Percentiles rank a stretch among this genome's conserved stretches.
Evolutionary conservation across 2,888 invertebrate genomes (phyloP).

Genomic region (Calameuta pallipes): DNA sequence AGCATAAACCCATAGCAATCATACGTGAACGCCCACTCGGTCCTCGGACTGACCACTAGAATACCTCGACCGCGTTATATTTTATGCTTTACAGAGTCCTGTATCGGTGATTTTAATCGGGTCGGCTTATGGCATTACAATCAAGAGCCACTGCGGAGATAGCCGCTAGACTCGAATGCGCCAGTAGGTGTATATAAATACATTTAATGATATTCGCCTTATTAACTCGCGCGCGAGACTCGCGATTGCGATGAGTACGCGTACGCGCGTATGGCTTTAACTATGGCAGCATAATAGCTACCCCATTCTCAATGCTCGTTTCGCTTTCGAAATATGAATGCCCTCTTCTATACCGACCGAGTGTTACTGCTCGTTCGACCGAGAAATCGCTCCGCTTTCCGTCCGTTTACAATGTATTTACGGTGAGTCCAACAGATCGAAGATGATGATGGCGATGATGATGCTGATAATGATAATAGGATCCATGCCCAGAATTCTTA

Average conservation of each 20-base stretch:
- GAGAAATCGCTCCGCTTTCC: slow-evolving; percentile 21
- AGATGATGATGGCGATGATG: not conserved
- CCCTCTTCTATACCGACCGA: slow-evolving; percentile 19
- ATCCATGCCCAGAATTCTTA: not conserved
- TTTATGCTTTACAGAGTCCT: slow-evolving; percentile 2
- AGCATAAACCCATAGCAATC: slow-evolving; percentile 29
- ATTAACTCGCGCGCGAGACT: slow-evolving; percentile 24
- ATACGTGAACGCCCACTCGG: slow-evolving; percentile 33
- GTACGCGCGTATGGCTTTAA: not conserved
- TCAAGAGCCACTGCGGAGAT: slow-evolving; percentile 20
- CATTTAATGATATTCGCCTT: slow-evolving; percentile 30
- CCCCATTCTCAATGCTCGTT: not conserved
- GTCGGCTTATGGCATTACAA: slow-evolving; percentile 28
- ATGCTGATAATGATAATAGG: not conserved
- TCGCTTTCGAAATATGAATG: not conserved
- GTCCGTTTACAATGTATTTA: not conserved
- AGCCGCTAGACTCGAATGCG: not conserved
- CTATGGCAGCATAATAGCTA: not conserved
- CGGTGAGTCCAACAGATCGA: not conserved
- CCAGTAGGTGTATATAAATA: slow-evolving; percentile 28
- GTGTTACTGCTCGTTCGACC: slow-evolving; percentile 32
- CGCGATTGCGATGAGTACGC: not conserved
- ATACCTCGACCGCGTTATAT: slow-evolving; percentile 9
- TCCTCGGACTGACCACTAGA: slow-evolving; percentile 21
- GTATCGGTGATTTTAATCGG: slow-evolving; percentile 38